These are phyloP conservation scores for Endotricha flammealis DNA, from an alignment of 2,888 invertebrate genomes.

Conservation along the genomic window DNA sequence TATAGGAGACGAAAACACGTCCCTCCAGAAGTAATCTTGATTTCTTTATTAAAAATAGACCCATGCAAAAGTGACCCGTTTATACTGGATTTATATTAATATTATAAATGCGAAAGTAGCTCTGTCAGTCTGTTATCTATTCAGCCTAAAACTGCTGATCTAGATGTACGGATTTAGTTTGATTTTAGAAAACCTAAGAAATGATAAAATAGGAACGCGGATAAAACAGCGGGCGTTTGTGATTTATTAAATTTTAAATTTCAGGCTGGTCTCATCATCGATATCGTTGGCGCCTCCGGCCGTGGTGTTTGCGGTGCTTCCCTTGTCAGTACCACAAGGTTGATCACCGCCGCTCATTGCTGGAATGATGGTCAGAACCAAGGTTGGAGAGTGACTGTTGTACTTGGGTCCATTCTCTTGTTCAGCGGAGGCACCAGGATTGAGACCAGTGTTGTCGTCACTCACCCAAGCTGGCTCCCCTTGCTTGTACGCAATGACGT, in stretches of 20 bases:
- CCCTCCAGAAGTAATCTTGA: too few species aligned
- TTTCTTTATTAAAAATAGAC: too few species aligned
- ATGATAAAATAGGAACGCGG: too few species aligned
- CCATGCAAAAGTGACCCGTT: too few species aligned
- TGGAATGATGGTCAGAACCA: conserved; percentile 50
- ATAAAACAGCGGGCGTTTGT: conserved; percentile 23
- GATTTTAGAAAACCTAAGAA: too few species aligned
- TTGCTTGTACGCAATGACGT: conserved; percentile 38
- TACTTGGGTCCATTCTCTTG: conserved; percentile 38
- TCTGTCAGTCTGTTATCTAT: too few species aligned
- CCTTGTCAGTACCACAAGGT: conserved; percentile 29
- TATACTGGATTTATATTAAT: neutral
- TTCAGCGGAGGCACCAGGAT: conserved; percentile 41
- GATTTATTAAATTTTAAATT: conserved; percentile 13
- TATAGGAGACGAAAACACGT: too few species aligned
- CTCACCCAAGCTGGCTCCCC: conserved; percentile 41
- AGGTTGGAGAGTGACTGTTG: conserved; percentile 39
- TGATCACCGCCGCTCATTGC: conserved; percentile 53
- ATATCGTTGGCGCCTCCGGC: conserved; percentile 25
- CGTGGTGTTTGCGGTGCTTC: conserved; percentile 46
- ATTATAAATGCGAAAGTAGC: too few species aligned
- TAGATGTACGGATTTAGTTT: too few species aligned
- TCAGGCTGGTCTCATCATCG: conserved; percentile 37
- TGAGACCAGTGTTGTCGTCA: conserved; percentile 29
- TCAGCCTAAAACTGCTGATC: too few species aligned